Percentiles rank a stretch among this genome's conserved stretches.
Evolutionary conservation across 2,113 vertebrate species (phyloP).

Genomic region (Hemiscyllium ocellatum): DNA sequence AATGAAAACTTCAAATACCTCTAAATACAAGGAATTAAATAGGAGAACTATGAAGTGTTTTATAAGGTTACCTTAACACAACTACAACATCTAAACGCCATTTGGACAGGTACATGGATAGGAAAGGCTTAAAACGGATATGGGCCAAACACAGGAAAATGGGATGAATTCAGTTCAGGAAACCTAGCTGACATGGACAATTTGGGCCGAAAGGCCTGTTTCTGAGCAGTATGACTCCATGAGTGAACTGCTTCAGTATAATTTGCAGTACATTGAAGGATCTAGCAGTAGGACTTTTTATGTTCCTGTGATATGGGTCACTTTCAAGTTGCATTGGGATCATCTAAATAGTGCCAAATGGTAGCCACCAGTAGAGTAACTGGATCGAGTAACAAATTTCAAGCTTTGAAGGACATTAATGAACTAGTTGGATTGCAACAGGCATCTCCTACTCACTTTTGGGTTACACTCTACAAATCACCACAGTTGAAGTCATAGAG

Average conservation of each 20-base stretch:
- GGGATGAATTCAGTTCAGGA: no score
- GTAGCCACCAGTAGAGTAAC: background rate
- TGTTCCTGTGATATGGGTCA: background rate
- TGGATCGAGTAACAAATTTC: background rate
- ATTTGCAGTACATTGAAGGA: background rate
- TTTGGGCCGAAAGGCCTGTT: no score
- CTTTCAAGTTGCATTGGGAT: background rate
- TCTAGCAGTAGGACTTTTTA: background rate
- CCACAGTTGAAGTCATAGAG: background rate
- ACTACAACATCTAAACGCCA: no score
- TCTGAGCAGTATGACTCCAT: no score
- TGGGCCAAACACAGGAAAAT: no score
- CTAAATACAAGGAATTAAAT: background rate
- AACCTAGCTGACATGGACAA: no score
- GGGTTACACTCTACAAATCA: background rate
- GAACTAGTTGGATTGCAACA: background rate
- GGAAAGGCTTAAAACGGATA: no score
- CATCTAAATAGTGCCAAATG: background rate
- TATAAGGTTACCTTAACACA: background rate
- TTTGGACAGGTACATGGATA: no score
- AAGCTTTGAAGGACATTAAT: background rate
- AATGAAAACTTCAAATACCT: background rate
- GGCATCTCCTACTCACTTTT: background rate
- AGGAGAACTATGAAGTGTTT: no score
- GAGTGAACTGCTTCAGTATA: background rate